Percentiles rank a stretch among this genome's conserved stretches.
Evolutionary conservation across 2,113 vertebrate species (phyloP).

Genomic region (Reinhardtius hippoglossoides): DNA sequence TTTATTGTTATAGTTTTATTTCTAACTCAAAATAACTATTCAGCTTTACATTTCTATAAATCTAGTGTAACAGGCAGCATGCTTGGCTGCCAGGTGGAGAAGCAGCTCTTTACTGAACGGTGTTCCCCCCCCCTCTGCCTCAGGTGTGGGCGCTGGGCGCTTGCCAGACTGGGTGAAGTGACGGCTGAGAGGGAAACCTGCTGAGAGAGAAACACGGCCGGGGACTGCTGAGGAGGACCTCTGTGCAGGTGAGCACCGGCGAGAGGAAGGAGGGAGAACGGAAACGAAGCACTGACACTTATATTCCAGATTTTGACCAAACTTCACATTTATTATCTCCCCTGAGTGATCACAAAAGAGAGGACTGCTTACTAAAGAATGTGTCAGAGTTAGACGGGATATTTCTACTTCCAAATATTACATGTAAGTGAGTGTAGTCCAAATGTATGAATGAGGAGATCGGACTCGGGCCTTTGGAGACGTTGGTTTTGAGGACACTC

Average conservation of each 20-base stretch:
- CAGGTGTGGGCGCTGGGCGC: slow-evolving; percentile 77
- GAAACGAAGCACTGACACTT: not conserved
- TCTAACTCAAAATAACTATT: too few relatives aligned
- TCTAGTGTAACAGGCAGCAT: not conserved
- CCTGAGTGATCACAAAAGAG: slow-evolving; percentile 5
- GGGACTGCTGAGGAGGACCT: slow-evolving; percentile 77
- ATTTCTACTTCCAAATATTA: not conserved
- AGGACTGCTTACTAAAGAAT: not conserved
- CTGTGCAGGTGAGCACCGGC: slow-evolving; percentile 74
- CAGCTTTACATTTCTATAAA: too few relatives aligned
- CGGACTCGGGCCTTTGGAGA: not conserved
- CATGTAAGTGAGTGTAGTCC: slow-evolving; percentile 1
- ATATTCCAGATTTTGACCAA: too few relatives aligned
- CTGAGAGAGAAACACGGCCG: slow-evolving; percentile 43
- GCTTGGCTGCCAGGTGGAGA: slow-evolving; percentile 2
- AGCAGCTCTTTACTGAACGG: slow-evolving; percentile 22
- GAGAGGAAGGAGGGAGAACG: not conserved
- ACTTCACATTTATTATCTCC: not conserved
- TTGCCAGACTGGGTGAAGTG: slow-evolving; percentile 77
- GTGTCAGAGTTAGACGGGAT: not conserved
- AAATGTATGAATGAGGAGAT: slow-evolving; percentile 11
- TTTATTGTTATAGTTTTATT: too few relatives aligned
- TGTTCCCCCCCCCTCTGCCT: slow-evolving; percentile 12
- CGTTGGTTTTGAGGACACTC: not conserved
- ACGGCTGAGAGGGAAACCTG: slow-evolving; percentile 54